Evolutionary conservation across 2,888 invertebrate species (phyloP), one percentile per base, ranked within the genome.

Genomic region (Hydroisotoma schaefferi): DNA sequence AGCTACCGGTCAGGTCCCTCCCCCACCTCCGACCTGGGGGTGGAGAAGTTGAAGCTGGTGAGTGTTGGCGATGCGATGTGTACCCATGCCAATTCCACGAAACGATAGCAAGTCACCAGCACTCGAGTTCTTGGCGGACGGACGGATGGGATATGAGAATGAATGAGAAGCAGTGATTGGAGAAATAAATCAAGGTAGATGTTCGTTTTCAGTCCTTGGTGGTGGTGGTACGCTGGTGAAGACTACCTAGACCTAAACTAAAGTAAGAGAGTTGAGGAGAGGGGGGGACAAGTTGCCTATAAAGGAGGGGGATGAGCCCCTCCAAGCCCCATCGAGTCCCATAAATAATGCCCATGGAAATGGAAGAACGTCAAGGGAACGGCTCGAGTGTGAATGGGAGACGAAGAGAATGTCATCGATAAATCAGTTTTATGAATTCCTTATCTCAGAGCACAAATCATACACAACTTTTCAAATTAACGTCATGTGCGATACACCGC

Each of bases 381-480:
- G 60, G 59, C 47, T 53, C 59, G 67, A 72, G 70, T 70, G 72
- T 70, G 69, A 72, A 72, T 70, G 71, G 67, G 61, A 67, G 66
- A 63, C 66, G 70, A 64, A 62, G 65, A 68, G 67, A 69, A 67
- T 67, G 66, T 68, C 70, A 67, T 69, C 67, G 55, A 70, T 70
- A 72, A 70, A 72, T 72, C 70, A 66, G 63, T 69, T 69, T 70
- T 70, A 66, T 67, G 69, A 66, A 69, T 70, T 69, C 65, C 40
- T 53, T 53, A 53, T 53, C 53, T 53, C n/a, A 18, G 63, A 55
- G 61, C 65, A 64, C 65, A 72, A 72, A 72, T 72, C 72, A 72
- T 68, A 70, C 70, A 70, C 68, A 72, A 72, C 68, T 72, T 72
- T 72, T 70, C 69, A 70, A 69, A 72, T 72, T 72, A 72, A 63